Conservation (phyloP, 1,140 invertebrate species). For the Drosophila miranda region DNA sequence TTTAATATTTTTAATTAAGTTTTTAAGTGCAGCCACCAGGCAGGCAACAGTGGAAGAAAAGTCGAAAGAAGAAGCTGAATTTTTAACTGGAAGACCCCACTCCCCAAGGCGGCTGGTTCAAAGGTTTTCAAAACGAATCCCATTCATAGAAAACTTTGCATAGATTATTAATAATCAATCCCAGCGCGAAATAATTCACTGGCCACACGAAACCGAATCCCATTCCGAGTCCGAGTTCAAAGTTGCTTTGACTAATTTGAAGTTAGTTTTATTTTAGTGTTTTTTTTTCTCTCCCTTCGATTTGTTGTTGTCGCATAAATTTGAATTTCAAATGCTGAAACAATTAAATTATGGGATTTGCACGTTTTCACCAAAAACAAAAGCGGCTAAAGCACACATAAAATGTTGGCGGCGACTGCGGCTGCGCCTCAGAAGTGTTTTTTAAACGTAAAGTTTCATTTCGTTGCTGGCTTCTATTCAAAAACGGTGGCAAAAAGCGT, state of each 20-base stretch:
- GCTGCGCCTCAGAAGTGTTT: conserved; percentile 66
- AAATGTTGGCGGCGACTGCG: conserved; percentile 57
- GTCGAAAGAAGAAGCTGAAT: background rate
- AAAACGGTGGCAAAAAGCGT: conserved; percentile 78
- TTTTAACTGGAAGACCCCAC: background rate
- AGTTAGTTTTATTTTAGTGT: conserved; percentile 43
- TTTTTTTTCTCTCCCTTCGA: conserved; percentile 22
- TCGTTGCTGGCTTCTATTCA: conserved; percentile 37
- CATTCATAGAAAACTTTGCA: conserved; percentile 75
- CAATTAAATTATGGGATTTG: conserved; percentile 80
- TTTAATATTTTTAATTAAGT: conserved; percentile 78
- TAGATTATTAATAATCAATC: conserved; percentile 49
- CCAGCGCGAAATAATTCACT: conserved; percentile 69
- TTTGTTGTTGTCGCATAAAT: conserved; percentile 62
- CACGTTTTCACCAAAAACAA: conserved; percentile 70
- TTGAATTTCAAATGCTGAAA: conserved; percentile 65
- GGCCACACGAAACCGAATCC: conserved; percentile 43
- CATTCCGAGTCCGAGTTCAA: background rate
- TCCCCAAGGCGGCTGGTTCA: conserved; percentile 20
- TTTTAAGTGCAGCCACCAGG: conserved; percentile 43
- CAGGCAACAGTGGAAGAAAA: conserved; percentile 10
- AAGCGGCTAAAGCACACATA: conserved; percentile 13
- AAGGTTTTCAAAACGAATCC: conserved; percentile 21
- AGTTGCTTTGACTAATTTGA: conserved; percentile 69
- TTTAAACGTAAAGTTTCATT: conserved; percentile 59